phyloP scores from a whole-genome alignment of 2,888 invertebrate species.

The Ophion obscuratus region DNA sequence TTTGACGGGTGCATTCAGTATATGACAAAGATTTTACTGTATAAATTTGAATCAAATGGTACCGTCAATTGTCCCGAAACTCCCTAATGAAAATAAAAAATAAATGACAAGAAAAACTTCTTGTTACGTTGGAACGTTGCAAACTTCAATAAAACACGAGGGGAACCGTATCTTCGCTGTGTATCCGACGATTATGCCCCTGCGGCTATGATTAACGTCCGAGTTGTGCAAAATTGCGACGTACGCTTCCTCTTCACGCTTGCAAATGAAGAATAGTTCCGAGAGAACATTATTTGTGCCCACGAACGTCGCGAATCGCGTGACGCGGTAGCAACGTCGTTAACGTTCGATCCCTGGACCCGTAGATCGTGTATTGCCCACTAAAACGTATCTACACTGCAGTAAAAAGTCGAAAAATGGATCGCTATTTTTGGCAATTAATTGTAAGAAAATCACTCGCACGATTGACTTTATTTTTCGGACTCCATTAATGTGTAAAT shows the following conservation, averaged over 20 bases:
- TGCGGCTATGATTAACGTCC: slow-evolving; percentile 19
- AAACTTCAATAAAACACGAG: slow-evolving; percentile 8
- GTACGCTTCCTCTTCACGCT: slow-evolving; percentile 57
- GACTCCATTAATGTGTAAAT: no score
- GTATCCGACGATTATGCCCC: slow-evolving; percentile 64
- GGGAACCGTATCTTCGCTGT: slow-evolving; percentile 17
- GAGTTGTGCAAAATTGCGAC: slow-evolving; percentile 41
- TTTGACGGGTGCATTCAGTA: no score
- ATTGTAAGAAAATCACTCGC: no score
- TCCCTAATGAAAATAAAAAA: no score
- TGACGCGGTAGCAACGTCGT: not conserved
- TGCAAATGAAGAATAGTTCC: slow-evolving; percentile 24
- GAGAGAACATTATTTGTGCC: slow-evolving; percentile 25
- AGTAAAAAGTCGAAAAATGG: no score
- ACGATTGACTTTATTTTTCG: no score
- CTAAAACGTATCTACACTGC: not conserved
- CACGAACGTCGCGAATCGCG: not conserved
- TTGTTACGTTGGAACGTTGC: not conserved
- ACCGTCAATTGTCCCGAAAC: no score
- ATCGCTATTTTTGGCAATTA: no score
- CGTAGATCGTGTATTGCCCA: not conserved
- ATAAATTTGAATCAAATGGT: no score
- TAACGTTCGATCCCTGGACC: slow-evolving; percentile 9
- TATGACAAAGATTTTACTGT: no score
- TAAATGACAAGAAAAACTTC: not conserved